phyloP scores from a whole-genome alignment of 2,113 vertebrate species.

The Catharus bicknelli region DNA sequence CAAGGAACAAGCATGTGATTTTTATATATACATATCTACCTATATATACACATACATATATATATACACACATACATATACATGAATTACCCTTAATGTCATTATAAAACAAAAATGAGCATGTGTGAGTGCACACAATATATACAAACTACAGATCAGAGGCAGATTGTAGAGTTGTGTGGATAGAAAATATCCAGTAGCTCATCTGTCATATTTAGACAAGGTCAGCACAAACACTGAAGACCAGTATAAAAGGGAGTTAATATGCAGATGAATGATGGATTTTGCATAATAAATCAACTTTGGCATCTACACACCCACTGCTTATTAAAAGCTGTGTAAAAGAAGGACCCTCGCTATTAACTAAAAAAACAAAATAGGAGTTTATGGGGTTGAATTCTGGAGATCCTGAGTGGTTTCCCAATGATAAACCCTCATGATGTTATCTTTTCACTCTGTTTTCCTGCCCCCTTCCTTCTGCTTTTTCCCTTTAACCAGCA shows the following conservation, averaged over 20 bases:
- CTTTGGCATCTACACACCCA: not conserved
- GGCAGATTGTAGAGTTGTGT: not conserved
- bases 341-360: not conserved
- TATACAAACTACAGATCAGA: not conserved
- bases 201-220: not conserved
- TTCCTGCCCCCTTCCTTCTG: not conserved
- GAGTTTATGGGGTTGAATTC: not conserved
- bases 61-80: not conserved
- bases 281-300: not conserved
- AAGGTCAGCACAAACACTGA: not conserved
- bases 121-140: not conserved
- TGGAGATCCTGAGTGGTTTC: not conserved
- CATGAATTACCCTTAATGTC: not conserved
- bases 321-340: not conserved
- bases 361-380: not conserved
- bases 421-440: not conserved
- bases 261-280: not conserved
- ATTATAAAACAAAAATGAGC: not conserved
- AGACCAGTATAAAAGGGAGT: not conserved
- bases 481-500: not conserved
- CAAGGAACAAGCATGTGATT: not conserved
- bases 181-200: not conserved
- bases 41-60: not conserved
- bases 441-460: not conserved
- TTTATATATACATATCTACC: not conserved